Conservation (phyloP, 2,113 vertebrate species). For the Eretmochelys imbricata region DNA sequence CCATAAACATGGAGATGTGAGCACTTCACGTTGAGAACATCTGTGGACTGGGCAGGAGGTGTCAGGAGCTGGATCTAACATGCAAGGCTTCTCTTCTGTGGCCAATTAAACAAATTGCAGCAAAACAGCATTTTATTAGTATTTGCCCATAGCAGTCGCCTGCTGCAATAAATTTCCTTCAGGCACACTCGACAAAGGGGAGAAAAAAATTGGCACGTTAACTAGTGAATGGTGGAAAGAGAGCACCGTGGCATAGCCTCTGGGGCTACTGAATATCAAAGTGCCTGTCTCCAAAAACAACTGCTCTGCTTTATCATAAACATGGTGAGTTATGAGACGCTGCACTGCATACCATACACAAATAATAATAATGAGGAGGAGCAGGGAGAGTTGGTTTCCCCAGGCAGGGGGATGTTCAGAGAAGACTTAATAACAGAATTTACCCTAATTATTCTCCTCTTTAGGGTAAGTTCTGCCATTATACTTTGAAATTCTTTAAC, state of each 20-base stretch:
- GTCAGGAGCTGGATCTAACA: constrained; percentile 62
- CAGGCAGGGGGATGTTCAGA: background rate
- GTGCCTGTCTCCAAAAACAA: constrained; percentile 88
- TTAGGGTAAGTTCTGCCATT: background rate
- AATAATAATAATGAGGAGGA: constrained; percentile 17
- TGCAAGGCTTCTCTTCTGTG: constrained; percentile 86
- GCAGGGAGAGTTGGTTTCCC: constrained; percentile 24
- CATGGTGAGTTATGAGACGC: constrained; percentile 72
- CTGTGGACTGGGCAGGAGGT: constrained; percentile 78
- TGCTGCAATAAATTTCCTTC: constrained; percentile 90
- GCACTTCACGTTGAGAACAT: constrained; percentile 75
- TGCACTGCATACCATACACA: background rate
- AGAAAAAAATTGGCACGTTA: constrained; percentile 87
- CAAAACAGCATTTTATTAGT: constrained; percentile 96
- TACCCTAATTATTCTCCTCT: fast-evolving
- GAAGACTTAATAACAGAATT: background rate
- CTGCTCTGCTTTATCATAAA: constrained; percentile 87
- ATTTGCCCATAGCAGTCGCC: constrained; percentile 87
- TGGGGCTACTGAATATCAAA: constrained; percentile 81
- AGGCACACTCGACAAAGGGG: constrained; percentile 79
- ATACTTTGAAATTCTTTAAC: background rate
- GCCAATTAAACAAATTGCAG: constrained; percentile 96
- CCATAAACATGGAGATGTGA: constrained; percentile 42
- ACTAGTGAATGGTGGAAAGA: constrained; percentile 83
- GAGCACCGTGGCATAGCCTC: constrained; percentile 78